Conservation (phyloP, 2,113 vertebrate genomes). For the Ameiurus melas region DNA sequence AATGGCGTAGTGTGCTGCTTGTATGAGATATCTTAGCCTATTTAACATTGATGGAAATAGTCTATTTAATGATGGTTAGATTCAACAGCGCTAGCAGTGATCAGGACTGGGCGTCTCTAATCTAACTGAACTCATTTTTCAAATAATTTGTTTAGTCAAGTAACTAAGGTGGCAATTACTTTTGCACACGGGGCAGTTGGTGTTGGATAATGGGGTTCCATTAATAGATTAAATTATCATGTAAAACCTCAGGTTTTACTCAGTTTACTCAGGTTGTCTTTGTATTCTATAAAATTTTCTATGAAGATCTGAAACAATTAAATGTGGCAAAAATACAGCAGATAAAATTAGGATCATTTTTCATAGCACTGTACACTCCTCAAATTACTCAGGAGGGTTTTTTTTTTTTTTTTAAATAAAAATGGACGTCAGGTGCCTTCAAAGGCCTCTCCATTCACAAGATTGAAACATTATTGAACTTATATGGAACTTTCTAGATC, state of each 20-base stretch:
- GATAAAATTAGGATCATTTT: too few species aligned
- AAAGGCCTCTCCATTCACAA: too few species aligned
- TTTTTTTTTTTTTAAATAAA: not conserved
- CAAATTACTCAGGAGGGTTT: not conserved
- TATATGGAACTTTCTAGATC: not conserved
- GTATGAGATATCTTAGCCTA: not conserved
- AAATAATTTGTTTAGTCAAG: not conserved
- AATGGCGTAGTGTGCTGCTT: not conserved
- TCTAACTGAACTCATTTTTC: not conserved
- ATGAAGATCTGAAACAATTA: not conserved
- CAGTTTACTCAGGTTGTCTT: not conserved
- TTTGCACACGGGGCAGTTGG: not conserved
- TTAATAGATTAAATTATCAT: not conserved
- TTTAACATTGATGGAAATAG: not conserved
- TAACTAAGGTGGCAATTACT: not conserved
- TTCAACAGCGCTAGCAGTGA: not conserved
- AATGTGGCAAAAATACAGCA: too few species aligned
- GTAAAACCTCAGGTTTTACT: not conserved
- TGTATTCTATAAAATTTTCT: not conserved
- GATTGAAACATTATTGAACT: not conserved
- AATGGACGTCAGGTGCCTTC: not conserved
- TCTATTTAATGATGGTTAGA: not conserved
- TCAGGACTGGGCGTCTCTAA: not conserved
- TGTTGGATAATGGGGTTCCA: not conserved
- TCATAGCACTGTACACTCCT: too few species aligned